Conservation (phyloP, 2,888 invertebrate species). For the Anticlea derivata region DNA sequence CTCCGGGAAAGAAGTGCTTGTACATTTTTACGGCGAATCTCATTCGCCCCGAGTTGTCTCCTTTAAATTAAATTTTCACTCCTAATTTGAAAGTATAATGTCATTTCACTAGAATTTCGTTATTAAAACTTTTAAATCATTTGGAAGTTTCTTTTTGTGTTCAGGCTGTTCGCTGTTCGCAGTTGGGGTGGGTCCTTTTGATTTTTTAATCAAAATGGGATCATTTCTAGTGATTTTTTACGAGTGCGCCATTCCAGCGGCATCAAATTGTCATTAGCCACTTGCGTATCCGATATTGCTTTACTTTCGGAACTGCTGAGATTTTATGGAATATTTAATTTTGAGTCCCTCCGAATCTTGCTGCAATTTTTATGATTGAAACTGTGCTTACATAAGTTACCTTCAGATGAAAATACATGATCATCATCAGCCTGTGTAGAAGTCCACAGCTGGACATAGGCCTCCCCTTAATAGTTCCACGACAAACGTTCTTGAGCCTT, state of each 20-base stretch:
- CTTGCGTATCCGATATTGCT: slow-evolving; percentile 80
- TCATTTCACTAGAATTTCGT: slow-evolving; percentile 83
- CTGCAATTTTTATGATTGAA: slow-evolving; percentile 44
- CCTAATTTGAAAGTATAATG: slow-evolving; percentile 85
- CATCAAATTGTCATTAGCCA: slow-evolving; percentile 82
- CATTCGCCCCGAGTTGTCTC: slow-evolving; percentile 82
- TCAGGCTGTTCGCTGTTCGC: slow-evolving; percentile 33
- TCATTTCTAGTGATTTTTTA: slow-evolving; percentile 83
- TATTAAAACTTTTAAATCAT: slow-evolving; percentile 85
- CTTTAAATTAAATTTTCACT: slow-evolving; percentile 85
- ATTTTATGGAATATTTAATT: slow-evolving; percentile 77
- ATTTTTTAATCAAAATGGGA: slow-evolving; percentile 84
- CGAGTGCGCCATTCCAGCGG: slow-evolving; percentile 74
- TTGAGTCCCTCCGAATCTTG: slow-evolving; percentile 54
- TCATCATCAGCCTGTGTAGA: too few species aligned
- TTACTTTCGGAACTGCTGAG: slow-evolving; percentile 74
- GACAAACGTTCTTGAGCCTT: too few species aligned
- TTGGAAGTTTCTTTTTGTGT: slow-evolving; percentile 72
- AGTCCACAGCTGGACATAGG: too few species aligned
- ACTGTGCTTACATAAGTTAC: slow-evolving; percentile 1
- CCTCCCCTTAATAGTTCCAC: too few species aligned
- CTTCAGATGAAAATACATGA: neutral
- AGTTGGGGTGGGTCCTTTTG: slow-evolving; percentile 72
- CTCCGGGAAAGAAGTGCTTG: slow-evolving; percentile 79
- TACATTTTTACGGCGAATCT: slow-evolving; percentile 81